Base-by-base conservation (phyloP, 2,797 vertebrate species). In the Bothrops alternatus region DNA sequence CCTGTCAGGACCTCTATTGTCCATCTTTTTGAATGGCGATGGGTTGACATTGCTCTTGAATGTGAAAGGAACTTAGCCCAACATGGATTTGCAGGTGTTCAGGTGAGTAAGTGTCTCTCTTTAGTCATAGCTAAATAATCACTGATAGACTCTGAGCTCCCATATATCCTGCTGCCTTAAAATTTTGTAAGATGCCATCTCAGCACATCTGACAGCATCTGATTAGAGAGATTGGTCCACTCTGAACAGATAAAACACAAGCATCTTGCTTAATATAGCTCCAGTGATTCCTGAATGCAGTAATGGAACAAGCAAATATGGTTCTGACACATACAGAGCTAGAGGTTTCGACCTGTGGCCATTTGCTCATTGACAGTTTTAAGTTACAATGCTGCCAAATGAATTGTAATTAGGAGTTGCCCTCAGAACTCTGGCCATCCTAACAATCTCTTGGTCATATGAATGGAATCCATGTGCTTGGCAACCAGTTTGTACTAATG, bases 1-100 rank as follows among this genome's bases (percentile, higher is more conserved):
- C 2, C 97, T 0, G 98, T 98, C n/a, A 97, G 97, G 82, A 98
- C 98, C 0, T 92, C 98, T 91, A 98, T 99, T 0, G 98, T 99
- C n/a, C 99, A 99, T 92, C 96, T 99, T 93, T 99, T 99, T 93
- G 98, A 99, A 85, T 99, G 99, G 99, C 98, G 98, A 55, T 99
- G 99, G 98, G 95, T 65, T 0, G 99, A 99, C 93, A 98, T 99
- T 6, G 98, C 98, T 65, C 96, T 93, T 18, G 98, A 99, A 94
- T 99, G 99, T 90, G 99, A 99, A 92, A 95, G 98, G 56, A 99
- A 97, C 91, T 94, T 99, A 92, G 98, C 95, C 86, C 98, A 98
- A 20, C 97, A 98, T 55, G 98, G 98, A 50, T 99, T 97, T 61
- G 99, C 98, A 88, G 99, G 99, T 0, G 98, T 99, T 94, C 99